These are phyloP conservation scores for Eupithecia abbreviata DNA, from an alignment of 2,888 invertebrate species.

Conservation along the genomic window DNA sequence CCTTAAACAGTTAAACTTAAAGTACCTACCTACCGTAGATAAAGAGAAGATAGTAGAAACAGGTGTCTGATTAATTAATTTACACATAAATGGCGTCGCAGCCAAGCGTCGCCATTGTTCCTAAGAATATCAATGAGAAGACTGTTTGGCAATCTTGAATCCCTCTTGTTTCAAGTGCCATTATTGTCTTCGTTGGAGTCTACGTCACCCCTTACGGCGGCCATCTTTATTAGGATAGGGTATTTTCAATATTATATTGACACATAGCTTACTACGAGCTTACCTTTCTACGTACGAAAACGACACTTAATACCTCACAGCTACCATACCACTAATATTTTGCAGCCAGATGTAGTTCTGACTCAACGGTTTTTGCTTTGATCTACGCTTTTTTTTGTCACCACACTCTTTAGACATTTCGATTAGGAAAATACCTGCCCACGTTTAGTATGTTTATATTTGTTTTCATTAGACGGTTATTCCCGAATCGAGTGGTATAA, in stretches of 20 bases:
- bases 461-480: neutral
- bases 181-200: neutral
- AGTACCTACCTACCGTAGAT: neutral
- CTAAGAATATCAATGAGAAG: slow-evolving; percentile 23
- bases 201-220: neutral
- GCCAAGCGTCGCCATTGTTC: slow-evolving; percentile 15
- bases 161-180: slow-evolving; percentile 11
- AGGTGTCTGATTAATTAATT: slow-evolving; percentile 18
- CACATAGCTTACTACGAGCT: neutral
- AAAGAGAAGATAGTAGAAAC: neutral
- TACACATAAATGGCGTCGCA: slow-evolving; percentile 2
- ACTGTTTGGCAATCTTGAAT: slow-evolving; percentile 20
- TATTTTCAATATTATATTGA: neutral
- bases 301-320: neutral
- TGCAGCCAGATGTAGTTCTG: neutral
- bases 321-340: neutral
- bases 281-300: neutral
- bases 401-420: neutral
- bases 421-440: neutral
- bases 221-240: neutral
- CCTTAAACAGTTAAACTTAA: neutral
- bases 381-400: neutral
- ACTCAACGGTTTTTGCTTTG: neutral
- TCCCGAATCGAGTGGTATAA: neutral
- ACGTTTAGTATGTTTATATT: neutral